A percentile compares a stretch with the other conserved stretches of the same genome.
Evolutionary conservation across 1,140 invertebrate species (phyloP).

Genomic region (Vanessa tameamea): DNA sequence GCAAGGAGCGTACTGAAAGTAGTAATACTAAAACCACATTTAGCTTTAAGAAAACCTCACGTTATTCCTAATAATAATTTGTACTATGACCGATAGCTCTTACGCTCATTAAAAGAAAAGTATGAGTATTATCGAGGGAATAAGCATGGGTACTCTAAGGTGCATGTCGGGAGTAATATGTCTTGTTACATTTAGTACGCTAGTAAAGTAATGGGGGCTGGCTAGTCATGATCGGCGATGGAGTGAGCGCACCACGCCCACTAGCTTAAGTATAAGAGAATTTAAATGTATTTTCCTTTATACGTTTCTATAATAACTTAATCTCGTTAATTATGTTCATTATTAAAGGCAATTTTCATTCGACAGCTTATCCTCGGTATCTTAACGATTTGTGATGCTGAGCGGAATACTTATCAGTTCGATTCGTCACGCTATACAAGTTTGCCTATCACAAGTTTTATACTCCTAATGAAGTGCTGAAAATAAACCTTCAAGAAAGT

Average conservation of each 20-base stretch:
- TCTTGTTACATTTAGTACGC: not conserved
- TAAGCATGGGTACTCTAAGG: not conserved
- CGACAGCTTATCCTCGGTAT: not conserved
- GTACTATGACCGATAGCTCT: not conserved
- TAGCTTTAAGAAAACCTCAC: not conserved
- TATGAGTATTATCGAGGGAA: conserved; percentile 1
- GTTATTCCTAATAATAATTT: not conserved
- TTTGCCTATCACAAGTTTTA: too few species aligned
- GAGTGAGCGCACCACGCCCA: conserved; percentile 20
- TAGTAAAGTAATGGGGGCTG: conserved; percentile 10
- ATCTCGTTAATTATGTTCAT: conserved; percentile 25
- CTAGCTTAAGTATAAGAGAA: conserved; percentile 4
- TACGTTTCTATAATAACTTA: conserved; percentile 19
- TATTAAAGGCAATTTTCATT: not conserved
- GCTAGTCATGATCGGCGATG: conserved; percentile 19
- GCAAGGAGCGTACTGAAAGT: too few species aligned
- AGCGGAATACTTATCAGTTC: too few species aligned
- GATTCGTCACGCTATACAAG: too few species aligned
- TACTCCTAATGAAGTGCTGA: too few species aligned
- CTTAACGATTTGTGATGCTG: not conserved
- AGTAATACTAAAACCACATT: not conserved
- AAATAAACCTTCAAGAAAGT: too few species aligned
- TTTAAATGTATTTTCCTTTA: conserved; percentile 12
- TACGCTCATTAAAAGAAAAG: conserved; percentile 1
- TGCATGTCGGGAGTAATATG: not conserved